Base-by-base conservation (phyloP, 2,888 invertebrate genomes). In the Julus scanicus region DNA sequence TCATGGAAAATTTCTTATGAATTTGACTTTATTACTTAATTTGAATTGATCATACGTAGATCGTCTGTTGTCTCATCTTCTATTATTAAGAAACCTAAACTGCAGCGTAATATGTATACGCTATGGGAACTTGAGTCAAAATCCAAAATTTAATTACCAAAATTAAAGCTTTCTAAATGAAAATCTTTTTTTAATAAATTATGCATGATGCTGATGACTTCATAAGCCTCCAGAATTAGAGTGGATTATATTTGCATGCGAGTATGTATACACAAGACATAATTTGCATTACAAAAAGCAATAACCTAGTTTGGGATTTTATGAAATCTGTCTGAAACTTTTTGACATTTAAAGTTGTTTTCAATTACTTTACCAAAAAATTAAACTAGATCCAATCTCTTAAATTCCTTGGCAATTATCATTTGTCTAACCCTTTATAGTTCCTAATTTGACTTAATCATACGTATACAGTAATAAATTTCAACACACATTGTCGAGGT, bases 141-240 rank as follows among this genome's bases (percentile, higher is more conserved):
- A 63, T 6, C 6, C n/a, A 17, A 53, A 57, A 63, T 63, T n/a
- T 20, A 20, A 63, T 63, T 63, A 63, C 63, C 63, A 9, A 63
- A 63, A 63, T 63, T 63, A 63, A 63, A 63, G n/a, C 20, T 63
- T 63, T 63, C 20, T 1, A 3, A 20, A 17, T n/a, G 63, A 63
- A 63, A 63, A 63, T n/a, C 63, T 63, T 6, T 8, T 63, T 63
- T 63, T 63, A 63, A 63, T 63, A 63, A 63, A 63, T 63, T 63
- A 63, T 63, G 63, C 63, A 63, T 63, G 20, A n/a, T 20, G 63
- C 63, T 8, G n/a, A 63, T 20, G 8, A n/a, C 4, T 53, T 63
- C 8, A 9, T 17, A 63, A 63, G 20, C 6, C n/a, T 20, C 4
- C 6, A 20, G 63, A 63, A 63, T 6, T n/a, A 63, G 20, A 20